Percentiles rank a stretch among this genome's conserved stretches.
These are phyloP conservation scores for Petrocephalus zakoni DNA, from an alignment of 2,113 vertebrate species.

Conservation along the genomic window DNA sequence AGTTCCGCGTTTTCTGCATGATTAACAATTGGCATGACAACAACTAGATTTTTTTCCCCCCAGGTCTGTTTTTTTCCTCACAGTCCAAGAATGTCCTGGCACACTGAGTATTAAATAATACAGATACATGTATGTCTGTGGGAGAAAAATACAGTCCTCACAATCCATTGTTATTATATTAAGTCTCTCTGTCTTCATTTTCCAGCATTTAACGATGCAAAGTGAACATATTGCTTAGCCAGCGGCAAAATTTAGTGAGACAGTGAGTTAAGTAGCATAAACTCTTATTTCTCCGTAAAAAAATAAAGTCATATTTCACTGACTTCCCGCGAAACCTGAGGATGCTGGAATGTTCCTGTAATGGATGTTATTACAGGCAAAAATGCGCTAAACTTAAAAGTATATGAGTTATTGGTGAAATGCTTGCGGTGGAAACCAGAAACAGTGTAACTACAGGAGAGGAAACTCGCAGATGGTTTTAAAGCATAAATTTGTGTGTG, in stretches of 20 bases:
- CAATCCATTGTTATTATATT: not conserved
- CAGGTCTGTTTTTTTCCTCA: not conserved
- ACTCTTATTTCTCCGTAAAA: not conserved
- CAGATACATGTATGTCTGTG: not conserved
- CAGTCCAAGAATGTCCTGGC: not conserved
- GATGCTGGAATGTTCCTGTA: not conserved
- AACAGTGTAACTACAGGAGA: not conserved
- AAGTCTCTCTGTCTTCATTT: not conserved
- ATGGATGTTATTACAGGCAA: not conserved
- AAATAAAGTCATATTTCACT: not conserved
- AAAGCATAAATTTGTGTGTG: not conserved
- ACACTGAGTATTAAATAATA: not conserved
- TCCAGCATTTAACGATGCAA: not conserved
- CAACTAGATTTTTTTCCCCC: not conserved
- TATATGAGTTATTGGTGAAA: not conserved
- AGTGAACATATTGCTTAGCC: slow-evolving; percentile 1
- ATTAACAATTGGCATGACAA: slow-evolving; percentile 14
- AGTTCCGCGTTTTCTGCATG: slow-evolving; percentile 13
- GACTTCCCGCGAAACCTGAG: not conserved
- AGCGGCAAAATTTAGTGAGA: not conserved
- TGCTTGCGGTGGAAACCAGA: not conserved
- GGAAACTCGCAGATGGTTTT: not conserved
- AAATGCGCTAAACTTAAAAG: not conserved
- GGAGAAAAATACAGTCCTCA: not conserved
- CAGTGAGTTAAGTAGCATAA: not conserved